A percentile compares a stretch with the other conserved stretches of the same genome.
Conservation (phyloP, 2,113 vertebrate species). For the Phalacrocorax carbo region DNA sequence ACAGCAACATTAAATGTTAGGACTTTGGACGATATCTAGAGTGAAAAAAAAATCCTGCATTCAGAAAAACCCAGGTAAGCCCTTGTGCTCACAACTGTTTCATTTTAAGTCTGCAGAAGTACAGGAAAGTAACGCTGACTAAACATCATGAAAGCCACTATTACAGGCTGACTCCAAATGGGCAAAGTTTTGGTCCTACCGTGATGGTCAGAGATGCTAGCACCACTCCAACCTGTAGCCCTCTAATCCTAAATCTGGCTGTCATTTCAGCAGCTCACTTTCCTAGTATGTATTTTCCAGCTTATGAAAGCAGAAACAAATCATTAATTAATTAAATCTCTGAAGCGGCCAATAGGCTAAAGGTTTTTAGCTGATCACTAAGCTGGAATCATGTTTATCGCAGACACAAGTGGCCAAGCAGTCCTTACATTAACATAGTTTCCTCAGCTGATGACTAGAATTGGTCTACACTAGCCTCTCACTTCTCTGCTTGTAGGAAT, state of each 20-base stretch:
- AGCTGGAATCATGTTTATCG: neutral
- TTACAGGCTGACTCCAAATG: neutral
- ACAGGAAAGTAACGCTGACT: neutral
- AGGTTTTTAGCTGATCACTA: neutral
- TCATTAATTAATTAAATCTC: neutral
- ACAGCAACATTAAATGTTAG: neutral
- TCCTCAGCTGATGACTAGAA: neutral
- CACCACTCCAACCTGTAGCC: neutral
- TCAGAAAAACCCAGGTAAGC: neutral
- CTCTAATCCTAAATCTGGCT: neutral
- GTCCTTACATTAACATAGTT: neutral
- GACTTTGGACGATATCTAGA: neutral
- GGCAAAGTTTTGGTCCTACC: neutral
- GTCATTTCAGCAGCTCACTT: neutral
- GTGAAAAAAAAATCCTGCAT: neutral
- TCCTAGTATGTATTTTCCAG: neutral
- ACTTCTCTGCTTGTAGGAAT: neutral
- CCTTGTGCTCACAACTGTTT: neutral
- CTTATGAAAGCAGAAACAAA: neutral
- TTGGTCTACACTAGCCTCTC: neutral
- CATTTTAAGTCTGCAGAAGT: neutral
- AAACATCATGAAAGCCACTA: neutral
- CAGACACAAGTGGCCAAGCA: neutral
- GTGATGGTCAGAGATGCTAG: neutral
- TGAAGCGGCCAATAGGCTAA: neutral